phyloP scores from a whole-genome alignment of 2,797 vertebrate species.

The Sibirionetta formosa region DNA sequence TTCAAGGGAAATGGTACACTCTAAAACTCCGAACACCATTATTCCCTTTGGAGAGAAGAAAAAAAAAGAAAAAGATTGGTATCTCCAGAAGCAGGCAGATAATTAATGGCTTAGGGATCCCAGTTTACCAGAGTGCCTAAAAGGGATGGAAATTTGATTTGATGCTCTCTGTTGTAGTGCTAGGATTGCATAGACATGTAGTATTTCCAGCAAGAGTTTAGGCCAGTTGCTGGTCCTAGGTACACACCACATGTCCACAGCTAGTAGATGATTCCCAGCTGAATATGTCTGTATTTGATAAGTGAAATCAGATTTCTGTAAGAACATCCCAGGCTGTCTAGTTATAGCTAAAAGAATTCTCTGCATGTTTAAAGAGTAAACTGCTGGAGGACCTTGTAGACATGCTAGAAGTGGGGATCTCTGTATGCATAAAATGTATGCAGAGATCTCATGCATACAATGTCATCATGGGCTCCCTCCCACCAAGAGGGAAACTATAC shows the following conservation, averaged over 20 bases:
- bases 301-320: not conserved
- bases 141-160: not conserved
- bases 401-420: not conserved
- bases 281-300: not conserved
- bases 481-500: not conserved
- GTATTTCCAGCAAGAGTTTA: not conserved
- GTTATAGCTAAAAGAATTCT: not conserved
- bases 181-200: not conserved
- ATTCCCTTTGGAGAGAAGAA: not conserved
- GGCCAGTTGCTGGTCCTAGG: rapidly evolving
- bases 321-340: not conserved
- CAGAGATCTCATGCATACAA: not conserved
- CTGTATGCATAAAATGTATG: not conserved
- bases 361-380: not conserved
- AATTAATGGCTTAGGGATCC: not conserved
- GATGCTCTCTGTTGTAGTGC: not conserved
- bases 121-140: not conserved
- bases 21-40: not conserved
- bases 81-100: not conserved
- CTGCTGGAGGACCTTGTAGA: not conserved
- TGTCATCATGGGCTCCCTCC: not conserved
- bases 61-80: rapidly evolving
- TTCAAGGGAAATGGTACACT: not conserved
- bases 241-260: rapidly evolving
- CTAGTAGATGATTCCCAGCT: not conserved